These are phyloP conservation scores for Drosophila mimica DNA, from an alignment of 2,888 invertebrate species.

Conservation along the genomic window DNA sequence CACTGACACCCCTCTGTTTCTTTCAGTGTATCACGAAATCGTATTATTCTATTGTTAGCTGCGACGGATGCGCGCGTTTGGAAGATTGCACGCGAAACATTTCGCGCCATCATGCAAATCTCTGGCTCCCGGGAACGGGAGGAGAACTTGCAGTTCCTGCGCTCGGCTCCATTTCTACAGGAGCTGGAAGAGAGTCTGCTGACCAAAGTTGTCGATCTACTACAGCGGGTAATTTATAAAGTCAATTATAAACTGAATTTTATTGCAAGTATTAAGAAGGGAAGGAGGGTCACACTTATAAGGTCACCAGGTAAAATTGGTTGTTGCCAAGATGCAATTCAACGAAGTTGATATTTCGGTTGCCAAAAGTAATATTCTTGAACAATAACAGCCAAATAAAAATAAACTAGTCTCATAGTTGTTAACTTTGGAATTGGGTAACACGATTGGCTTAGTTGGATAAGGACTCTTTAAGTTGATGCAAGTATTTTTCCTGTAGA, in stretches of 20 bases:
- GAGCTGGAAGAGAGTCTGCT: constrained; percentile 90
- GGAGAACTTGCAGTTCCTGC: constrained; percentile 93
- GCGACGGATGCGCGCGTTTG: constrained; percentile 92
- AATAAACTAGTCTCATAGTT: background rate
- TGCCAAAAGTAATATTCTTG: background rate
- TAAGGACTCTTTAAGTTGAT: background rate
- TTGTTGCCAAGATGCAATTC: background rate
- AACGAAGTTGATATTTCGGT: background rate
- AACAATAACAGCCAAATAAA: background rate
- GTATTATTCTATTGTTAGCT: constrained; percentile 85
- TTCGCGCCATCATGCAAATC: constrained; percentile 95
- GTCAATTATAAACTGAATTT: background rate
- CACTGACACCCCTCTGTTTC: background rate
- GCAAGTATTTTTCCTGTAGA: constrained; percentile 85
- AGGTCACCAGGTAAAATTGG: background rate
- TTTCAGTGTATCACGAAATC: background rate
- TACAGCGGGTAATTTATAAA: constrained; percentile 89
- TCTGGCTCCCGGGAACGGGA: constrained; percentile 93
- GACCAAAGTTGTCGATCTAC: constrained; percentile 92
- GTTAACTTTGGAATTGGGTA: background rate
- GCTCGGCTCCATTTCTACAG: constrained; percentile 92
- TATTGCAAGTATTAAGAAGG: background rate
- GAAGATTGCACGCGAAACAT: constrained; percentile 94
- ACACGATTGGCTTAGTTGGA: background rate
- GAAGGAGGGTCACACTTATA: background rate